Evolutionary conservation across 2,888 invertebrate genomes (phyloP), one percentile per base, ranked within the genome.

Genomic region (Microchrysa polita): DNA sequence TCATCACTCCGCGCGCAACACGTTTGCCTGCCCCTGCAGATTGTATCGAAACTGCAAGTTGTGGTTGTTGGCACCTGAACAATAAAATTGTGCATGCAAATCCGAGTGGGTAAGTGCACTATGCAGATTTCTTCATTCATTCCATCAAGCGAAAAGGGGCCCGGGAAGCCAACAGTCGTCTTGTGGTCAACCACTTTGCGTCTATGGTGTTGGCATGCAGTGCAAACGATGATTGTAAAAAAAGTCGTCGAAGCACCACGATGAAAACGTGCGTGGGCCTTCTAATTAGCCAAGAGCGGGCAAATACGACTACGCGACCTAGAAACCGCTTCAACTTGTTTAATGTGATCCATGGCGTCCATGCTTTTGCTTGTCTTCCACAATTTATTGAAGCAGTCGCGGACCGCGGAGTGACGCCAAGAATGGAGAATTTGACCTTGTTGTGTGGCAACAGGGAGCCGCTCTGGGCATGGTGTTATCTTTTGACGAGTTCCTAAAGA

Each of bases 181-280:
- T 61, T 61, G 42, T 34, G 61, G 40, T 5, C 65, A 65, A 65
- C 44, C 65, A 65, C 44, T 65, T 61, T 48, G 65, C 65, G 23
- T 65, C 42, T 23, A 34, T n/a, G n/a, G 34, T 40, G 27, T 34
- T 34, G 27, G 27, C 7, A 34, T 34, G 27, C 27, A 34, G 27
- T 40, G 61, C 61, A n/a, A n/a, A n/a, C 27, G n/a, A n/a, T 61
- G 40, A 18, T 61, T n/a, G 22, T 2, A 16, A 34, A 34, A 34
- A 34, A 34, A 34, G 7, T 34, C n/a, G n/a, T n/a, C 27, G 48
- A 48, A n/a, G 22, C n/a, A n/a, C n/a, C n/a, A n/a, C 44, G 20
- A 44, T 48, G 34, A 22, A 61, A 61, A 18, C n/a, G 20, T 65
- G 48, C 65, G 65, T 65, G 65, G 65, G 65, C 65, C 9, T 48